phyloP scores from a whole-genome alignment of 1,140 invertebrate genomes.

The Teleogryllus occipitalis region DNA sequence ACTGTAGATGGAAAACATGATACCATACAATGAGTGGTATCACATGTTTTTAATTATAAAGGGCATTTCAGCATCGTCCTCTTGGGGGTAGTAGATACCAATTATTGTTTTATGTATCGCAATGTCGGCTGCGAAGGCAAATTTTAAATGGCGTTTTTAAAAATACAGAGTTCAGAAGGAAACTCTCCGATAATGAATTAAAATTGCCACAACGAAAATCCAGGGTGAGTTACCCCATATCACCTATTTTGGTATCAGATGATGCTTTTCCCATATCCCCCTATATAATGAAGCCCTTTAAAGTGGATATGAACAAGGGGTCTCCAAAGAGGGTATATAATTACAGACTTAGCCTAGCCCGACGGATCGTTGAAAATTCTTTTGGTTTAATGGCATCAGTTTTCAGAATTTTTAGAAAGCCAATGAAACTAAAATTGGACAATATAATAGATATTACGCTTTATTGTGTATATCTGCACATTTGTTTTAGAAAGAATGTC shows the following conservation, averaged over 20 bases:
- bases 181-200: background rate
- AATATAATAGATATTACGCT: no score
- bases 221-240: background rate
- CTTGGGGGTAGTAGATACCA: no score
- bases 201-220: background rate
- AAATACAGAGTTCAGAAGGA: background rate
- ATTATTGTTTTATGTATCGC: background rate
- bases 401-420: slow-evolving; percentile 7
- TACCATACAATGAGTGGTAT: no score
- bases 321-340: background rate
- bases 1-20: background rate
- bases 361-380: background rate
- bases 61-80: no score
- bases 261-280: background rate
- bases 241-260: background rate
- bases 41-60: no score
- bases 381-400: background rate
- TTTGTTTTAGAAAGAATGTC: no score
- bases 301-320: background rate
- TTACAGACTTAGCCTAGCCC: background rate
- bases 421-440: no score
- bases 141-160: background rate
- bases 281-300: background rate
- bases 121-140: background rate
- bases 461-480: no score